phyloP scores from a whole-genome alignment of 2,888 invertebrate genomes.

The Julus scandinavius region DNA sequence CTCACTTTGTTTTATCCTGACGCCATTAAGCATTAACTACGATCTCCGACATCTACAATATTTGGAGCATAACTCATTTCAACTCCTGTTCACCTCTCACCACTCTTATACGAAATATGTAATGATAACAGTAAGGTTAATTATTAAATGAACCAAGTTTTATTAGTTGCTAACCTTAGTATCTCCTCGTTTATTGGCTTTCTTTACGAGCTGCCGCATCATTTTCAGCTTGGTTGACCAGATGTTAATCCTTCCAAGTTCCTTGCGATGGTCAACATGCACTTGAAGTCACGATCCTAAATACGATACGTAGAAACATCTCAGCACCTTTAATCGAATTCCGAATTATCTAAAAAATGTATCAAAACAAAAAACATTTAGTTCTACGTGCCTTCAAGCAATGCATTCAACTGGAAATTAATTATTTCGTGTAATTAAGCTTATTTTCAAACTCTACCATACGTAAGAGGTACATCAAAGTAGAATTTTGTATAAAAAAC shows the following conservation, averaged over 20 bases:
- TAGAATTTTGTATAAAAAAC: not conserved
- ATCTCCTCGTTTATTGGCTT: not conserved
- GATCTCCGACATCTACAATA: no score
- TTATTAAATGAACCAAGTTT: not conserved
- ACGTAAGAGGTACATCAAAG: not conserved
- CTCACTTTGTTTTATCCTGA: no score
- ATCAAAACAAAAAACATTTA: not conserved
- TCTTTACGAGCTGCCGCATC: not conserved
- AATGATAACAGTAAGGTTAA: not conserved
- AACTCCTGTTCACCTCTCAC: not conserved
- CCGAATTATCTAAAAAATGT: not conserved
- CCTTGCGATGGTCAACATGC: not conserved
- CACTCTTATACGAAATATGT: not conserved
- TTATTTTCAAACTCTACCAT: not conserved
- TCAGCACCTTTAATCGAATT: not conserved
- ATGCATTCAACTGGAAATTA: constrained; percentile 4
- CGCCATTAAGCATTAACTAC: no score
- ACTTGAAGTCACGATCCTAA: not conserved
- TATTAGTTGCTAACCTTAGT: not conserved
- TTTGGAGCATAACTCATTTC: not conserved
- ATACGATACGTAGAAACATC: not conserved
- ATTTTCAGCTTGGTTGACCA: constrained; percentile 24
- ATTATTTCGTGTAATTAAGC: not conserved
- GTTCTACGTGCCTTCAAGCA: not conserved
- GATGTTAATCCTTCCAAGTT: not conserved